Conservation (phyloP, 2,888 invertebrate genomes). For the Nomada ferruginata region DNA sequence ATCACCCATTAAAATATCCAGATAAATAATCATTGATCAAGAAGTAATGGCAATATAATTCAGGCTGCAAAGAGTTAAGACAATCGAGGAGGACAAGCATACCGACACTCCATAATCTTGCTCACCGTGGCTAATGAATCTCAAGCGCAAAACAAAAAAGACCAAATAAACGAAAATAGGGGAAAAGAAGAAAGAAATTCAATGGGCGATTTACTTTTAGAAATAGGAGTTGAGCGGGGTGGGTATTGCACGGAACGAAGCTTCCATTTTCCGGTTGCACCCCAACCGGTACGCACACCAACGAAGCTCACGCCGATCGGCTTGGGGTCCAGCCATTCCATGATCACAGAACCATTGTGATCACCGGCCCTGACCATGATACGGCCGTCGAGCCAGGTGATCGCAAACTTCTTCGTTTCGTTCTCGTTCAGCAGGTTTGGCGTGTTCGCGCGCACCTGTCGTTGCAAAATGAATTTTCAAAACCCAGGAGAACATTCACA, state of each 20-base stretch:
- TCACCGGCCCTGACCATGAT: constrained; percentile 85
- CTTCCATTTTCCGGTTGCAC: constrained; percentile 88
- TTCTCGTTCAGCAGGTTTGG: constrained; percentile 86
- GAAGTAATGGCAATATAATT: too few relatives aligned
- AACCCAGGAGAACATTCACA: background rate
- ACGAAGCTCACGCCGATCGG: constrained; percentile 87
- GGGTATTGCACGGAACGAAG: constrained; percentile 81
- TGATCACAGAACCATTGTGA: constrained; percentile 85
- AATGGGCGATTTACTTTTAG: constrained; percentile 60
- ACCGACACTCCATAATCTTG: background rate
- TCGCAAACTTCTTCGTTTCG: constrained; percentile 86
- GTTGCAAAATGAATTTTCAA: constrained; percentile 50
- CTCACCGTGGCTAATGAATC: background rate
- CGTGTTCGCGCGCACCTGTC: constrained; percentile 86
- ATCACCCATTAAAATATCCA: too few relatives aligned
- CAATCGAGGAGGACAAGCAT: background rate
- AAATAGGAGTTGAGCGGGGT: constrained; percentile 38
- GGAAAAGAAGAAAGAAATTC: constrained; percentile 16
- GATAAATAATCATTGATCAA: too few relatives aligned
- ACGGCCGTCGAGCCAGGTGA: constrained; percentile 87
- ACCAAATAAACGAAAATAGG: background rate
- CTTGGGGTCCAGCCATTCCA: constrained; percentile 87
- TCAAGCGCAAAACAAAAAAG: background rate
- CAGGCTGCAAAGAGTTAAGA: too few relatives aligned
- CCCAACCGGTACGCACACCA: constrained; percentile 88